These are phyloP conservation scores for Erebia epiphron DNA, from an alignment of 2,888 invertebrate species.

Conservation along the genomic window DNA sequence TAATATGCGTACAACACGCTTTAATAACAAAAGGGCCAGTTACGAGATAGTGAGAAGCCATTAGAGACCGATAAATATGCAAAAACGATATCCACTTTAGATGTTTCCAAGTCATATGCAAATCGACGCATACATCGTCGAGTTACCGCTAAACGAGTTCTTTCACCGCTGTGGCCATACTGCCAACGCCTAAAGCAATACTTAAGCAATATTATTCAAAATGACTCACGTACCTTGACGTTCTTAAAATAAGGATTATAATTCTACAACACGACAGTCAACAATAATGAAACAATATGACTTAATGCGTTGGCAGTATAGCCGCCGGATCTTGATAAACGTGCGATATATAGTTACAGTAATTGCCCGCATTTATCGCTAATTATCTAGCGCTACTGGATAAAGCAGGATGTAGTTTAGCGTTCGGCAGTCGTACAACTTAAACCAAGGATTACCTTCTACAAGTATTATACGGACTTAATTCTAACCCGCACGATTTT, in stretches of 20 bases:
- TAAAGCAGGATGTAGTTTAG: constrained; percentile 3
- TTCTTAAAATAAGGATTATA: too few relatives aligned
- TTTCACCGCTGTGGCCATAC: constrained; percentile 13
- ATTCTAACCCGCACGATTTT: too few relatives aligned
- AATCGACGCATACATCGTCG: constrained; percentile 10
- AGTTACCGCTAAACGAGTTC: constrained; percentile 19
- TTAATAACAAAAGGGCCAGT: neutral
- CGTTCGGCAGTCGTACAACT: neutral
- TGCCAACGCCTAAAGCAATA: too few relatives aligned
- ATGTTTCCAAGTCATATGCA: constrained; percentile 18
- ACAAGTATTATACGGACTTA: too few relatives aligned
- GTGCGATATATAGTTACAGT: neutral
- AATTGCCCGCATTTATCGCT: constrained; percentile 22
- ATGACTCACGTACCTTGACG: too few relatives aligned
- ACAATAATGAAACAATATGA: too few relatives aligned
- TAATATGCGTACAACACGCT: neutral
- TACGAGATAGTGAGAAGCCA: constrained; percentile 2
- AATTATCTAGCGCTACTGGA: constrained; percentile 21
- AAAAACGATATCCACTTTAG: constrained; percentile 12
- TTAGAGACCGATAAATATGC: constrained; percentile 6
- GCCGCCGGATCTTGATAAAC: constrained; percentile 14
- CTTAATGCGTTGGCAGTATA: too few relatives aligned
- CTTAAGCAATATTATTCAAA: too few relatives aligned
- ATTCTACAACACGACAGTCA: too few relatives aligned
- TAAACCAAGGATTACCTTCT: too few relatives aligned